Evolutionary conservation across 2,113 vertebrate genomes (phyloP), one percentile per base, ranked within the genome.

Genomic region (Mobula hypostoma): DNA sequence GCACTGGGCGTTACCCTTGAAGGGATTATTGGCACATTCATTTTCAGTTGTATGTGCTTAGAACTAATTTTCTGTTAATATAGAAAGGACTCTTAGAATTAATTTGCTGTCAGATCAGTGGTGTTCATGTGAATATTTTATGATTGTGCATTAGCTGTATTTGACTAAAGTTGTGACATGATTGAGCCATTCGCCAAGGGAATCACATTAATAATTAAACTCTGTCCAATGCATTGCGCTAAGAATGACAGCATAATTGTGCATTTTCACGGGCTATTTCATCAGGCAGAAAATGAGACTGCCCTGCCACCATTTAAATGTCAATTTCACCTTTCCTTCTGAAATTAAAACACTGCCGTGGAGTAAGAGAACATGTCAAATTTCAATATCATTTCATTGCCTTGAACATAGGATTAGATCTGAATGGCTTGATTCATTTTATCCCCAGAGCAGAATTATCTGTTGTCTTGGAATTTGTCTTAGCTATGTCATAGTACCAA

Each of bases 161-260:
- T 99, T 99, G 97, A 98, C 97, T 98, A 97, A 97, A 97, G 97
- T 98, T 98, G 97, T 97, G 98, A 98, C 97, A 98, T 96, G 97
- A 98, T 98, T 97, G 96, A 98, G 97, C 96, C 97, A 97, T 97
- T 96, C 97, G 97, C 97, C 95, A 96, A 98, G 97, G 97, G 97
- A 98, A 98, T 98, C 98, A 98, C 96, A 98, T 99, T 98, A 98
- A 99, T 98, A 98, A 99, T 99, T 98, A 97, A 98, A 97, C 96
- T 97, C 96, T 98, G 96, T 98, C 97, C 97, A 97, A 98, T 96
- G 97, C 96, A 96, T 95, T 97, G 97, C 97, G 97, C 97, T 97
- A 97, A 97, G 96, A 97, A 98, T 97, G 97, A 98, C 97, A 97
- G 96, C 96, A 96, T 98, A 97, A 98, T 97, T 97, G 97, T 97